Conservation (phyloP, 2,888 invertebrate species). For the Dolichopus griseipennis region DNA sequence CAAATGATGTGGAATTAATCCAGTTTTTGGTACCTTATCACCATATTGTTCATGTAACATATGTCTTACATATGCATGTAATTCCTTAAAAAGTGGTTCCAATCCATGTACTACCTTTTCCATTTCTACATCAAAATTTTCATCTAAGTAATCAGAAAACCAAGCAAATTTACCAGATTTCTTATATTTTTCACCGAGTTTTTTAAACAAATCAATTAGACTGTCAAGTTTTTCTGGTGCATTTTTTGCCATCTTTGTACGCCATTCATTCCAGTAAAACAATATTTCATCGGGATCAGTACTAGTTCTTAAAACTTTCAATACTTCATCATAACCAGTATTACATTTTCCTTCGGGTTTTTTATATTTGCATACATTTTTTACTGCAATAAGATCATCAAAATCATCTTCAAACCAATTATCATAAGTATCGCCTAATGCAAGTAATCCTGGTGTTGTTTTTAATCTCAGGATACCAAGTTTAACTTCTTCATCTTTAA, state of each 20-base stretch:
- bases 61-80: slow-evolving; percentile 71
- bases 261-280: slow-evolving; percentile 17
- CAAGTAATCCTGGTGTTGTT: background rate
- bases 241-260: background rate
- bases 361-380: slow-evolving; percentile 23
- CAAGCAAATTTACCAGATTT: background rate
- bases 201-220: slow-evolving; percentile 8
- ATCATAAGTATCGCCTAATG: background rate
- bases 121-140: slow-evolving; percentile 28
- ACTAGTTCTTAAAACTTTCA: slow-evolving; percentile 30
- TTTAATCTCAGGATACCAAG: background rate
- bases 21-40: slow-evolving; percentile 52
- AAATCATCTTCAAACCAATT: background rate
- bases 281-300: slow-evolving; percentile 15
- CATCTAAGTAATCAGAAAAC: background rate
- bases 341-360: background rate
- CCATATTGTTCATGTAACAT: slow-evolving; percentile 64
- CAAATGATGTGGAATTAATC: slow-evolving; percentile 70
- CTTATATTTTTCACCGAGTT: background rate
- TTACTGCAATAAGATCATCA: background rate
- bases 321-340: slow-evolving; percentile 21
- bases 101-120: slow-evolving; percentile 40
- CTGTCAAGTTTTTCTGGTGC: background rate
- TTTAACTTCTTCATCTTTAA: slow-evolving; percentile 11
- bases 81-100: slow-evolving; percentile 63